A percentile compares a stretch with the other conserved stretches of the same genome.
Evolutionary conservation across 2,888 invertebrate species (phyloP).

Genomic region (Amiota communis): DNA sequence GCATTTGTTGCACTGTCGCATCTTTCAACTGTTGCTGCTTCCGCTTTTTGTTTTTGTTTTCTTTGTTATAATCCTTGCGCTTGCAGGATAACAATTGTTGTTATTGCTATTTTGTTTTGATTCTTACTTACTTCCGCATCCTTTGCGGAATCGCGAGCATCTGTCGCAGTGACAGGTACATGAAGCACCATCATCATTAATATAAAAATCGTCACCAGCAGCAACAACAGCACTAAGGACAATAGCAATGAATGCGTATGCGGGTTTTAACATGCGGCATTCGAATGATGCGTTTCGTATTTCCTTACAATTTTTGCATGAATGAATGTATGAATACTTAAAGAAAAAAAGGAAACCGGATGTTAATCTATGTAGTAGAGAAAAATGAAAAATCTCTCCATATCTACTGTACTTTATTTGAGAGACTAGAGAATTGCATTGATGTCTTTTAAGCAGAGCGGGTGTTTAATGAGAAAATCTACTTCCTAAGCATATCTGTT

Average conservation of each 20-base stretch:
- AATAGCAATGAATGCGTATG: constrained; percentile 45
- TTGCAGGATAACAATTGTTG: constrained; percentile 30
- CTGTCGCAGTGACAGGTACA: constrained; percentile 59
- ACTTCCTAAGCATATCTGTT: constrained; percentile 47
- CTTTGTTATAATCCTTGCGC: constrained; percentile 31
- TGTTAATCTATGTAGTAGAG: constrained; percentile 52
- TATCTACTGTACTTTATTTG: not conserved
- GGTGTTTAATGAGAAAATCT: constrained; percentile 49
- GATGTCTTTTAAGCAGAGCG: constrained; percentile 46
- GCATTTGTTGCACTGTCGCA: constrained; percentile 39
- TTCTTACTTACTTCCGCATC: constrained; percentile 54
- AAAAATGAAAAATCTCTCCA: not conserved
- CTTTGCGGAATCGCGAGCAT: constrained; percentile 46
- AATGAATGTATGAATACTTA: not conserved
- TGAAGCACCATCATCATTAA: constrained; percentile 24
- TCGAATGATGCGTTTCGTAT: not conserved
- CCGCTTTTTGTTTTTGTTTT: constrained; percentile 29
- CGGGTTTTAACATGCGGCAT: no score
- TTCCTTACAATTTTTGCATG: constrained; percentile 33
- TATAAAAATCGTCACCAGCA: constrained; percentile 18
- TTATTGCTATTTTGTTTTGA: constrained; percentile 26
- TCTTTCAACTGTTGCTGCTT: constrained; percentile 40
- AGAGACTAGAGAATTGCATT: no score
- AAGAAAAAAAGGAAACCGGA: constrained; percentile 44
- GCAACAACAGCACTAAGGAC: not conserved